Evolutionary conservation across 1,140 invertebrate species (phyloP), one percentile per base, ranked within the genome.

Genomic region (Adoxophyes honmai): DNA sequence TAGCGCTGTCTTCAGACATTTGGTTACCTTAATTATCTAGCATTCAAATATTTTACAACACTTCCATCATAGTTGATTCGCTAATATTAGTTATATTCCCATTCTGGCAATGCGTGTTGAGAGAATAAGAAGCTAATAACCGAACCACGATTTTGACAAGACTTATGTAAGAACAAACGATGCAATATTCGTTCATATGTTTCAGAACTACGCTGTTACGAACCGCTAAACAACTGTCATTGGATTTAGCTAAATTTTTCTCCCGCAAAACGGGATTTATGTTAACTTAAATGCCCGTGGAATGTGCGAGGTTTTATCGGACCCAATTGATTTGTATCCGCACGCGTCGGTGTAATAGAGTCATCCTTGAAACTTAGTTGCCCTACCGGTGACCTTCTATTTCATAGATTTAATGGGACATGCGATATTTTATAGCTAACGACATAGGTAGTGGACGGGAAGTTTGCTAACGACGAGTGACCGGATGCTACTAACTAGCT

Each of bases 391-490:
- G 9, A 9, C 39, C n/a, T 44, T 48, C 42, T 21, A n/a, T n/a
- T 33, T 13, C 16, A 48, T 44, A 21, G 39, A 39, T 44, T n/a
- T 28, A 18, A 33, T 48, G 16, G 18, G 21, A 48, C 21, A 48
- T 6, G 39, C 28, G 21, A 48, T 48, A 48, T 28, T 48, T 48
- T 28, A 48, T 18, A 48, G 21, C 6, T 48, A 48, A 48, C 42
- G 42, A 48, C 21, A n/a, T 48, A 21, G 15, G 2, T 28, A 2
- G 21, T 28, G 2, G 42, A 48, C 28, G 21, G 42, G 42, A 48
- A 48, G 42, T 48, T 48, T 48, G 16, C 42, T 48, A 48, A 48
- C 42, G 42, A 48, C 42, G 42, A 28, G 42, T 48, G 42, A 48
- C 42, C 42, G 42, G 42, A 48, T 48, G 42, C 42, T 8, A 48